Evolutionary conservation across 2,797 vertebrate species (phyloP).

Genomic region (Rhadinocentrus ornatus): DNA sequence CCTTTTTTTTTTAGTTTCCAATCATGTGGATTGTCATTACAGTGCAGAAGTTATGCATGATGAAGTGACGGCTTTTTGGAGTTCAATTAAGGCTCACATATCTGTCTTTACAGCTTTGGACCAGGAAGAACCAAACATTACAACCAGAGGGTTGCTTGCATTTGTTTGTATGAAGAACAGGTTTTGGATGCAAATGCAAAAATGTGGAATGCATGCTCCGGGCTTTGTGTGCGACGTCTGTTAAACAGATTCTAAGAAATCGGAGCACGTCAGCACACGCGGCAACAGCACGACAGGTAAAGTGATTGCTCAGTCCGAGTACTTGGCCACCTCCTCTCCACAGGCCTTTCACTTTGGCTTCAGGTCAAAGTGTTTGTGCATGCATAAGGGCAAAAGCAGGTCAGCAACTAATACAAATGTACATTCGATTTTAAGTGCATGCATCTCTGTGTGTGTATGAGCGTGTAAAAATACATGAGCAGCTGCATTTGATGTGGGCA

Average conservation of each 20-base stretch:
- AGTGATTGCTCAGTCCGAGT: conserved; percentile 10
- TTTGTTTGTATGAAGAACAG: conserved; percentile 23
- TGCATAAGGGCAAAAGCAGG: conserved; percentile 35
- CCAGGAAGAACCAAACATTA: conserved; percentile 48
- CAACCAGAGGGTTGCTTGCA: conserved; percentile 24
- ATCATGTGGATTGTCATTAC: conserved; percentile 31
- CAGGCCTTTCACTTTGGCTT: conserved; percentile 26
- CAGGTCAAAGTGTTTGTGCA: conserved; percentile 15
- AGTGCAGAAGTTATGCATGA: conserved; percentile 51
- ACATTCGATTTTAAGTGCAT: neutral
- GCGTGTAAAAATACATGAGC: conserved; percentile 20
- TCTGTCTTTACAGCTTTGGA: conserved; percentile 52
- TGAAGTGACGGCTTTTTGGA: conserved; percentile 47
- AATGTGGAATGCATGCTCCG: neutral
- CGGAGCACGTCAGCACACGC: neutral
- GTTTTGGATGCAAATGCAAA: conserved; percentile 15
- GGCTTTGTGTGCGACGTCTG: neutral
- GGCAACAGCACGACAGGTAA: conserved; percentile 6
- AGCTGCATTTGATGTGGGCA: neutral
- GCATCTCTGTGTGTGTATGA: neutral
- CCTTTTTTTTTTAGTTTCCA: neutral
- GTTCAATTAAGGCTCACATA: conserved; percentile 49
- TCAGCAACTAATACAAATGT: conserved; percentile 34
- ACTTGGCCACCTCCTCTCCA: conserved; percentile 13
- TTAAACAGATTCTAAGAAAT: conserved; percentile 6